phyloP scores from a whole-genome alignment of 1,140 invertebrate species.

The Drosophila dunni region DNA sequence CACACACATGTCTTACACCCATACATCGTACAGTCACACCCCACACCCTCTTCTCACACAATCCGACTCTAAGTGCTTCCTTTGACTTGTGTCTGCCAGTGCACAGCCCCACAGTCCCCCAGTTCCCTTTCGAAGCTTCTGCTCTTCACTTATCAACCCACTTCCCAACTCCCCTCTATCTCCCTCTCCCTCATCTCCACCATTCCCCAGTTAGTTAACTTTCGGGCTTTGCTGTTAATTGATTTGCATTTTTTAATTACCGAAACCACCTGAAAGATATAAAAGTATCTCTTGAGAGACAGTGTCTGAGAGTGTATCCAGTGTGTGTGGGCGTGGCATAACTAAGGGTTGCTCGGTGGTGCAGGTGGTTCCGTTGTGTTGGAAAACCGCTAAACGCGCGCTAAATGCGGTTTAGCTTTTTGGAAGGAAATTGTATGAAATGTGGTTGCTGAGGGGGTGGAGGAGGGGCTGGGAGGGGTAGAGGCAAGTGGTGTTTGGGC shows the following conservation, averaged over 20 bases:
- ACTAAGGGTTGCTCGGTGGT: slow-evolving; percentile 18
- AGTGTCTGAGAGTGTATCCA: not conserved
- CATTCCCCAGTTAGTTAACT: not conserved
- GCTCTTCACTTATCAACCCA: not conserved
- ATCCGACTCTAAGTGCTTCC: not conserved
- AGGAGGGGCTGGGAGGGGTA: not conserved
- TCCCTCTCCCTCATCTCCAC: not conserved
- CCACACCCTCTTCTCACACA: not conserved
- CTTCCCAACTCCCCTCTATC: not conserved
- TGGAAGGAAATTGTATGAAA: slow-evolving; percentile 67
- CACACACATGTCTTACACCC: not conserved
- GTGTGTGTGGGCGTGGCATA: not conserved
- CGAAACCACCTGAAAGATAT: slow-evolving; percentile 2
- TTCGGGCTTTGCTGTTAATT: slow-evolving; percentile 14
- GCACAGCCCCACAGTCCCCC: not conserved
- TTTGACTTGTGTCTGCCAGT: not conserved
- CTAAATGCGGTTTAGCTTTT: slow-evolving; percentile 79
- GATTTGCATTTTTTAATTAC: slow-evolving; percentile 45
- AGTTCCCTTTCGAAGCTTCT: not conserved
- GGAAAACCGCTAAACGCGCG: slow-evolving; percentile 79
- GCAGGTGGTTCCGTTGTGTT: slow-evolving; percentile 24
- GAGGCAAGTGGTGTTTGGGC: slow-evolving; percentile 18
- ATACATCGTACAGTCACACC: not conserved
- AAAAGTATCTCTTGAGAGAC: not conserved
- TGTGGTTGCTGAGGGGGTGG: slow-evolving; percentile 46